These are phyloP conservation scores for Hylaeus anthracinus DNA, from an alignment of 1,140 invertebrate species.

Conservation along the genomic window DNA sequence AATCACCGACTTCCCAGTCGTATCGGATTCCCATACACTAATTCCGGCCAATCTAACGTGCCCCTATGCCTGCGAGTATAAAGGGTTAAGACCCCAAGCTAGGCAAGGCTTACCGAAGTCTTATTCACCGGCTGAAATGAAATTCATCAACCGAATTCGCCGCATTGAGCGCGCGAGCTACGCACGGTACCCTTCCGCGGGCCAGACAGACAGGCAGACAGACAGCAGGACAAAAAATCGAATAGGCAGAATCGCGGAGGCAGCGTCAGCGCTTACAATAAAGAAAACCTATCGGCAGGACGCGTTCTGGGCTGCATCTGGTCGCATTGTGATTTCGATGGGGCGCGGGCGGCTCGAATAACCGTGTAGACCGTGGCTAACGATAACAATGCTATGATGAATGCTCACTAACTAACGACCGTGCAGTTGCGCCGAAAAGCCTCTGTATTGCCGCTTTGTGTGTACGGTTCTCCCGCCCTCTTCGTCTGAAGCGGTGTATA, in stretches of 20 bases:
- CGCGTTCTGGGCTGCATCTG: slow-evolving; percentile 51
- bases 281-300: slow-evolving; percentile 46
- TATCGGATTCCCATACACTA: too few species aligned
- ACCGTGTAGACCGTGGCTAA: slow-evolving; percentile 63
- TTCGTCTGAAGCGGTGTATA: not conserved
- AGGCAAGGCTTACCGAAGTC: not conserved
- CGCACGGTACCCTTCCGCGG: not conserved
- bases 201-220: slow-evolving; percentile 6
- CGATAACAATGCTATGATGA: slow-evolving; percentile 69
- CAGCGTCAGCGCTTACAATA: slow-evolving; percentile 40
- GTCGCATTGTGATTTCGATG: slow-evolving; percentile 59
- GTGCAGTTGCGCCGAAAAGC: slow-evolving; percentile 57
- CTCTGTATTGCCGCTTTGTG: slow-evolving; percentile 59
- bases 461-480: slow-evolving; percentile 3
- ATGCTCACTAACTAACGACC: slow-evolving; percentile 69
- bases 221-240: slow-evolving; percentile 9
- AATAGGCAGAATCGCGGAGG: not conserved
- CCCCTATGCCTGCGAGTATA: too few species aligned
- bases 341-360: slow-evolving; percentile 60
- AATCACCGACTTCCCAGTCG: too few species aligned
- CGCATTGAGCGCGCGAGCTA: not conserved
- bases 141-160: not conserved
- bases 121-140: not conserved
- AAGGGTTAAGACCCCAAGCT: not conserved
- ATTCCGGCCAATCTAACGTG: too few species aligned